Conservation (phyloP, 2,888 invertebrate species). For the Eupithecia pulchellata region DNA sequence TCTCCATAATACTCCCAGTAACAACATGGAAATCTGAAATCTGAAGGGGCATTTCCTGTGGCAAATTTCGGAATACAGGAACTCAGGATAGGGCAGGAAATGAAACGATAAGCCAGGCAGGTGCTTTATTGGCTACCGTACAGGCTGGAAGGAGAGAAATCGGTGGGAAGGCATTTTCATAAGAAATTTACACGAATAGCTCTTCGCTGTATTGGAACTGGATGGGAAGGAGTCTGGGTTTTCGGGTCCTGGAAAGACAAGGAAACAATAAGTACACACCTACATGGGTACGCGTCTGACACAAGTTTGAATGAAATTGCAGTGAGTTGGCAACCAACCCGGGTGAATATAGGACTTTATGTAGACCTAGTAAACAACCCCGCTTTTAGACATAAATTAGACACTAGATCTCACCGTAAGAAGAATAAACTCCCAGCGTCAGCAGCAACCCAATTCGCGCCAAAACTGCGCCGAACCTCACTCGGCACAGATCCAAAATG, state of each 20-base stretch:
- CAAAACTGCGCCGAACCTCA: slow-evolving; percentile 60
- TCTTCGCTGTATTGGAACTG: too few species aligned
- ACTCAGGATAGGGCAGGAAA: slow-evolving; percentile 11
- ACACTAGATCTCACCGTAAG: slow-evolving; percentile 68
- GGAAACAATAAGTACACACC: background rate
- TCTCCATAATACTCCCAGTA: background rate
- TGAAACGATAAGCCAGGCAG: slow-evolving; percentile 17
- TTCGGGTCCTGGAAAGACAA: background rate
- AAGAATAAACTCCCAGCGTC: slow-evolving; percentile 72
- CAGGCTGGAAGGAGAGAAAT: background rate
- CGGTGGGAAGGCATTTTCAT: too few species aligned
- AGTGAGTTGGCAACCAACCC: background rate
- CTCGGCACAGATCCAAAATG: slow-evolving; percentile 65
- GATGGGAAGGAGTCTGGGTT: background rate
- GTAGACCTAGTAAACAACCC: too few species aligned
- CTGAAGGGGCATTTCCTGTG: background rate
- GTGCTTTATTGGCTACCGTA: slow-evolving; percentile 6
- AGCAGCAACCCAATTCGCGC: slow-evolving; percentile 66
- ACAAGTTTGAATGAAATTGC: background rate
- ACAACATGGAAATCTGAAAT: slow-evolving; percentile 2
- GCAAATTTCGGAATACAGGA: slow-evolving; percentile 17
- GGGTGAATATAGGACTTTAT: background rate
- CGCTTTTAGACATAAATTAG: background rate
- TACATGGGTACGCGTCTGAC: background rate
- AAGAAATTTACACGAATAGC: too few species aligned